Percentiles rank a stretch among this genome's conserved stretches.
Evolutionary conservation across 2,113 vertebrate species (phyloP).

Genomic region (Chaenocephalus aceratus): DNA sequence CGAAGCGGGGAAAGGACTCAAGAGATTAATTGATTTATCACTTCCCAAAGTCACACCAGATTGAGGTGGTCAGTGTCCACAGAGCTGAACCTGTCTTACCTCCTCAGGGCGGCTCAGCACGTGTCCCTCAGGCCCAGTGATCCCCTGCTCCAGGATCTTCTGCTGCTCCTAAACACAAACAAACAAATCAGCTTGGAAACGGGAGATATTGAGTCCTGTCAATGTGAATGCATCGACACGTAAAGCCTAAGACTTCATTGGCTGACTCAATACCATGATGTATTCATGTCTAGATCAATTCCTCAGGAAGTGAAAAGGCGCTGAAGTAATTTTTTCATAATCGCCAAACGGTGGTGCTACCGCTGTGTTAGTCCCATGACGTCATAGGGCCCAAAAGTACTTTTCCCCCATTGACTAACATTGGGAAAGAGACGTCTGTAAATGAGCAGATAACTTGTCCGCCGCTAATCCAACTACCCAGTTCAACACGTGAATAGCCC

Average conservation of each 20-base stretch:
- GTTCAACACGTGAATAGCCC: too few relatives aligned
- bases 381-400: too few relatives aligned
- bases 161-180: slow-evolving; percentile 90
- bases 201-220: slow-evolving; percentile 28
- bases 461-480: too few relatives aligned
- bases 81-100: slow-evolving; percentile 78
- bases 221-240: slow-evolving; percentile 5
- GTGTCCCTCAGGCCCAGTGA: slow-evolving; percentile 97
- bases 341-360: too few relatives aligned
- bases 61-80: background rate
- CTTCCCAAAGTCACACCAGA: slow-evolving; percentile 10
- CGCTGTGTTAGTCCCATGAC: too few relatives aligned
- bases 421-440: too few relatives aligned
- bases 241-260: background rate
- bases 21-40: background rate
- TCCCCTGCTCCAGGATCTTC: slow-evolving; percentile 93
- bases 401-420: too few relatives aligned
- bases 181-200: slow-evolving; percentile 1
- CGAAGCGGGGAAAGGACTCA: background rate
- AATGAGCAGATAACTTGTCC: too few relatives aligned
- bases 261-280: background rate
- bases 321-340: too few relatives aligned
- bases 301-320: too few relatives aligned
- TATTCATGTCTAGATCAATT: background rate
- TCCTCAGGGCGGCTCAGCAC: slow-evolving; percentile 96